Base-by-base conservation (phyloP, 2,888 invertebrate genomes). In the Brenthis ino region DNA sequence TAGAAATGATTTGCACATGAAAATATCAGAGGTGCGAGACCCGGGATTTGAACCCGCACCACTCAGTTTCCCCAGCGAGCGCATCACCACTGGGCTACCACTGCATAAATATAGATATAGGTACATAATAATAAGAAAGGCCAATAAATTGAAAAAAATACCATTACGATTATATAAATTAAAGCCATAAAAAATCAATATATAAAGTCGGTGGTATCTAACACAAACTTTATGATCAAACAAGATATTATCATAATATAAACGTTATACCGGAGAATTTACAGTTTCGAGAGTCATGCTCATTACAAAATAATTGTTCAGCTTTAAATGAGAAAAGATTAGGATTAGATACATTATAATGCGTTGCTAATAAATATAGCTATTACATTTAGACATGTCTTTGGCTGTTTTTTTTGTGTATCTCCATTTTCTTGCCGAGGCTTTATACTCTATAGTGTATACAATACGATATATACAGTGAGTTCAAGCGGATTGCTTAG, bases 181-280 rank as follows among this genome's bases (percentile, higher is more conserved):
- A n/a, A 37, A 8, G n/a, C 33, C 37, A 56, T 37, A 56, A 33
- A 37, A 50, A 50, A 50, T 60, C 50, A 60, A 50, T 60, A 50
- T 60, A 50, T 60, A 60, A 60, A 24, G 12, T 8, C 6, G 43
- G 37, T 57, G 16, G 16, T 57, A 33, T 50, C 60, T 60, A 16
- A 50, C n/a, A 16, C 16, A 50, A 60, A 60, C 48, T 47, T 50
- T 28, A 11, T 50, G 48, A 60, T 60, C 60, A 60, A 48, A 33
- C n/a, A 16, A 14, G 5, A 12, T 60, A 33, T 50, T 60, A 60
- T 60, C 60, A 28, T 60, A 50, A 60, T 50, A 60, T 60, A 60
- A 60, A 50, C 58, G 24, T 24, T 43, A 28, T 13, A 13, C 28
- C 11, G 24, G n/a, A 50, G 6, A 60, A 50, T 50, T 50, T 13